Percentiles rank a stretch among this genome's conserved stretches.
Conservation (phyloP, 2,797 vertebrate genomes). For the Acrossocheilus fasciatus region DNA sequence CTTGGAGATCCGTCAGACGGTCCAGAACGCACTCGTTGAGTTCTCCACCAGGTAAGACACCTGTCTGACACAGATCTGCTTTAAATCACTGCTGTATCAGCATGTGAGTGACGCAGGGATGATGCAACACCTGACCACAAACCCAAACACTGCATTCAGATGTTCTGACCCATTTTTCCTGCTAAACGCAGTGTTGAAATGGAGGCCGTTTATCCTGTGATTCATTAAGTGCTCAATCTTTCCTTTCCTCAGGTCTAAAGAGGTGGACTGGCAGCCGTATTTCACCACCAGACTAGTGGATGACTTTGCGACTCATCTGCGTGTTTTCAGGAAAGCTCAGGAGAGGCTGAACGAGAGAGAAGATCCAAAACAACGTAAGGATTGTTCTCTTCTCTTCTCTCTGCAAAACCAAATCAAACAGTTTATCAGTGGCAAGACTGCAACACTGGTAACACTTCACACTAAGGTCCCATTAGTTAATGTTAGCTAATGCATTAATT, state of each 20-base stretch:
- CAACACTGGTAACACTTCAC: background rate
- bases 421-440: no score
- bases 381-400: background rate
- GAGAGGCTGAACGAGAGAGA: conserved; percentile 92
- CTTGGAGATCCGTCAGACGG: conserved; percentile 94
- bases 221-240: background rate
- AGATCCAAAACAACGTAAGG: conserved; percentile 89
- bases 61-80: background rate
- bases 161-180: background rate
- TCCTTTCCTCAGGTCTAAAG: conserved; percentile 84
- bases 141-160: background rate
- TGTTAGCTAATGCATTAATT: background rate
- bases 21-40: conserved; percentile 96
- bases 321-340: conserved; percentile 98
- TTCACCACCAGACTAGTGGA: conserved; percentile 98
- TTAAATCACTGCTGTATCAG: background rate
- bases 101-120: background rate
- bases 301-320: conserved; percentile 97
- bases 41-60: conserved; percentile 91
- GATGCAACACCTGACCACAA: background rate
- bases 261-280: conserved; percentile 99
- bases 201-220: background rate
- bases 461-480: background rate
- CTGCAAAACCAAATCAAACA: background rate
- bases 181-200: background rate